Percentiles rank a stretch among this genome's conserved stretches.
Evolutionary conservation across 2,888 invertebrate species (phyloP).

Genomic region (Tipula lateralis): DNA sequence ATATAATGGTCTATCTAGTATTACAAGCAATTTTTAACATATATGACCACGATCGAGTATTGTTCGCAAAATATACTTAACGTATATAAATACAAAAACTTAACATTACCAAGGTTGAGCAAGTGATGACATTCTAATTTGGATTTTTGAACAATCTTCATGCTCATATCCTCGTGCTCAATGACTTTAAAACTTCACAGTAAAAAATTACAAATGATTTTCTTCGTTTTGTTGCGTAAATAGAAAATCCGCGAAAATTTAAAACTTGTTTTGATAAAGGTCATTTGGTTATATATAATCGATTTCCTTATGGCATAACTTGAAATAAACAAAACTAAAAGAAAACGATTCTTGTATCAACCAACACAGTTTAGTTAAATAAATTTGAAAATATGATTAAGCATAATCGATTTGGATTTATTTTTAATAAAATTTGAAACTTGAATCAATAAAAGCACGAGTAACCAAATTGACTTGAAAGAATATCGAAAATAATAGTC

Average conservation of each 20-base stretch:
- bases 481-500: too few species aligned
- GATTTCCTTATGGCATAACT: not conserved
- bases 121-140: not conserved
- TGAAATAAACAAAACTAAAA: too few species aligned
- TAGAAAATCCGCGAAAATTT: not conserved
- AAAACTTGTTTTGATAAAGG: not conserved
- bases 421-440: too few species aligned
- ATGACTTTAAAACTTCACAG: not conserved
- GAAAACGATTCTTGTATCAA: too few species aligned
- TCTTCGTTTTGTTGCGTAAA: not conserved
- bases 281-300: not conserved
- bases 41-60: not conserved
- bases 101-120: not conserved
- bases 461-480: too few species aligned
- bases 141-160: not conserved
- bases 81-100: not conserved
- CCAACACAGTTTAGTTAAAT: too few species aligned
- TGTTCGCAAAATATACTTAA: not conserved
- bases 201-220: too few species aligned
- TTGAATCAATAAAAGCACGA: too few species aligned
- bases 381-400: too few species aligned
- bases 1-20: not conserved
- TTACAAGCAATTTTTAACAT: not conserved
- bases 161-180: not conserved
- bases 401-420: too few species aligned